phyloP scores from a whole-genome alignment of 2,888 invertebrate genomes.

The Mimachlamys varia region DNA sequence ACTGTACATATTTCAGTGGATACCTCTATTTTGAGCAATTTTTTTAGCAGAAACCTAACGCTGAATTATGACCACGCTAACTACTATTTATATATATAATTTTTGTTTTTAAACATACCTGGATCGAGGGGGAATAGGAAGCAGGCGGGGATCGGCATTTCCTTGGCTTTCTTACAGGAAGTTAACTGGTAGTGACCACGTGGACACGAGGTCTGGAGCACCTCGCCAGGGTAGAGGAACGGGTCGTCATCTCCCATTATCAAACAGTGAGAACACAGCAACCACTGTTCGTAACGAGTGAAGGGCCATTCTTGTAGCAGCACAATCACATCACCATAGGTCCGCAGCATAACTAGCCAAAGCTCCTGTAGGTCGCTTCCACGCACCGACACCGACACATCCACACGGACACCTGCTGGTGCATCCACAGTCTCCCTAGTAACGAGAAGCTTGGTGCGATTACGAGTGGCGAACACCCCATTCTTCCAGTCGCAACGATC shows the following conservation, averaged over 20 bases:
- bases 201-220: conserved; percentile 68
- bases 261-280: conserved; percentile 73
- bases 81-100: not conserved
- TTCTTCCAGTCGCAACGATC: conserved; percentile 73
- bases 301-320: conserved; percentile 76
- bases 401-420: conserved; percentile 47
- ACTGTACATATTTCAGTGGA: no score
- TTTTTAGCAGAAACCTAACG: not conserved
- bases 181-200: conserved; percentile 63
- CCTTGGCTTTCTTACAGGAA: conserved; percentile 63
- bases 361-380: conserved; percentile 73
- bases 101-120: conserved; percentile 57
- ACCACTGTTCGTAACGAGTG: conserved; percentile 66
- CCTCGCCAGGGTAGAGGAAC: conserved; percentile 68
- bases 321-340: conserved; percentile 64
- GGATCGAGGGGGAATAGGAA: conserved; percentile 72
- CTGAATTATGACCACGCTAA: not conserved
- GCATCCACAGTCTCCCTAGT: conserved; percentile 57
- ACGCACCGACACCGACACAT: conserved; percentile 67
- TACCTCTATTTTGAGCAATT: no score
- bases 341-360: conserved; percentile 65
- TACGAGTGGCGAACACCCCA: conserved; percentile 71
- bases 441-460: conserved; percentile 65
- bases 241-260: conserved; percentile 64
- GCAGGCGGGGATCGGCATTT: conserved; percentile 68